These are phyloP conservation scores for Pseudococcus viburni DNA, from an alignment of 2,888 invertebrate species.

Conservation along the genomic window DNA sequence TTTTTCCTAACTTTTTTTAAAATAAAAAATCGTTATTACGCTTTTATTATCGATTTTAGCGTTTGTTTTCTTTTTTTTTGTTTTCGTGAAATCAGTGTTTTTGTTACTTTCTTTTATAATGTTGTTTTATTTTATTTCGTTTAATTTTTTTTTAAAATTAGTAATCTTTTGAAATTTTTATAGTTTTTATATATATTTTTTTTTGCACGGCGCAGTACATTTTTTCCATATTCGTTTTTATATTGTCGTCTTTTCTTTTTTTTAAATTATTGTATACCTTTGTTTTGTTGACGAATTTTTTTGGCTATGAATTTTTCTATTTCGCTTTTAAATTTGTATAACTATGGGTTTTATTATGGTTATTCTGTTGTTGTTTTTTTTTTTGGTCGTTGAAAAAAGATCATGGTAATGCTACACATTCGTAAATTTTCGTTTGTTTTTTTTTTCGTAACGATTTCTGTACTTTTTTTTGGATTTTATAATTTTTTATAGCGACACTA, in stretches of 20 bases:
- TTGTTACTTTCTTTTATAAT: constrained; percentile 60
- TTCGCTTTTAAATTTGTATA: constrained; percentile 45
- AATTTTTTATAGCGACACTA: constrained; percentile 51
- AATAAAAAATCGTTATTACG: constrained; percentile 60
- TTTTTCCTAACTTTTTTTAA: constrained; percentile 63
- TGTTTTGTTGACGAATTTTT: constrained; percentile 37
- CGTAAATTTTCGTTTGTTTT: constrained; percentile 52
- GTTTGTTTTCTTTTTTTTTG: constrained; percentile 49
- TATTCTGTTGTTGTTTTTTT: constrained; percentile 24
- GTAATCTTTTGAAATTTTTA: constrained; percentile 44
- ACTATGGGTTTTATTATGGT: constrained; percentile 28
- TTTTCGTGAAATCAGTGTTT: constrained; percentile 56
- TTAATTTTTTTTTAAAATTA: constrained; percentile 46
- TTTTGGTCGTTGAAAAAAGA: constrained; percentile 26
- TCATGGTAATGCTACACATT: constrained; percentile 48
- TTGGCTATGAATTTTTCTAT: constrained; percentile 53
- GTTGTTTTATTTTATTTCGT: constrained; percentile 36
- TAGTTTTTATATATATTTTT: constrained; percentile 50
- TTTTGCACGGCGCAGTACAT: constrained; percentile 54
- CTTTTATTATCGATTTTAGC: constrained; percentile 60
- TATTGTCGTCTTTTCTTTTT: constrained; percentile 35
- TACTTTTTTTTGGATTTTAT: constrained; percentile 27
- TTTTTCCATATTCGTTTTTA: constrained; percentile 56
- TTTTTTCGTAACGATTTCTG: constrained; percentile 44
- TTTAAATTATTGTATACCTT: constrained; percentile 38